Percentiles rank a stretch among this genome's conserved stretches.
phyloP scores from a whole-genome alignment of 2,113 vertebrate species.

The Thermophis baileyi region DNA sequence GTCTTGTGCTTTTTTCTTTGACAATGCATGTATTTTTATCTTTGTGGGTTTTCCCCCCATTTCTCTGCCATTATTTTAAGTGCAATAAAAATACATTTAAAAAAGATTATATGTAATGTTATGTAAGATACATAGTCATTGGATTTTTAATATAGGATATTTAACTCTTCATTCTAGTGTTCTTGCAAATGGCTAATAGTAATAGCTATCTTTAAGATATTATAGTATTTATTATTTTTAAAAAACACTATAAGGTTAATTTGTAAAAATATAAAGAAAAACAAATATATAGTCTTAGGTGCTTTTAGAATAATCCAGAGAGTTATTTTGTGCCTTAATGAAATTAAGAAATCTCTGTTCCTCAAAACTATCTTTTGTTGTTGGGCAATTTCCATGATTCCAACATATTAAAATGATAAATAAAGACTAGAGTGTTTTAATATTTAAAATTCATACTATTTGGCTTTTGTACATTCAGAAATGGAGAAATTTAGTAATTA shows the following conservation, averaged over 20 bases:
- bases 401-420: conserved; percentile 37
- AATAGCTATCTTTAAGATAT: not conserved
- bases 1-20: too few species aligned
- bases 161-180: not conserved
- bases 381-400: conserved; percentile 9
- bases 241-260: not conserved
- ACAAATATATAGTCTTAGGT: not conserved
- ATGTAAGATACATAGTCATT: not conserved
- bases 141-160: not conserved
- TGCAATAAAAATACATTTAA: too few species aligned
- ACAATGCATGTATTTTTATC: too few species aligned
- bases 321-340: not conserved
- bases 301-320: not conserved
- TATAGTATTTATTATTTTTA: not conserved
- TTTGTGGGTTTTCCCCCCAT: too few species aligned
- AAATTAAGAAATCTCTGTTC: conserved; percentile 12
- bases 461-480: conserved; percentile 43
- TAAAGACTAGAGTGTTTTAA: conserved; percentile 29
- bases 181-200: not conserved
- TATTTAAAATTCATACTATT: conserved; percentile 12
- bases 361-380: not conserved
- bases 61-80: too few species aligned
- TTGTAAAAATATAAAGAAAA: not conserved
- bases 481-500: conserved; percentile 29
- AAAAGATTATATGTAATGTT: not conserved